Conservation (phyloP, 2,797 vertebrate genomes). For the Semaprochilodus insignis region DNA sequence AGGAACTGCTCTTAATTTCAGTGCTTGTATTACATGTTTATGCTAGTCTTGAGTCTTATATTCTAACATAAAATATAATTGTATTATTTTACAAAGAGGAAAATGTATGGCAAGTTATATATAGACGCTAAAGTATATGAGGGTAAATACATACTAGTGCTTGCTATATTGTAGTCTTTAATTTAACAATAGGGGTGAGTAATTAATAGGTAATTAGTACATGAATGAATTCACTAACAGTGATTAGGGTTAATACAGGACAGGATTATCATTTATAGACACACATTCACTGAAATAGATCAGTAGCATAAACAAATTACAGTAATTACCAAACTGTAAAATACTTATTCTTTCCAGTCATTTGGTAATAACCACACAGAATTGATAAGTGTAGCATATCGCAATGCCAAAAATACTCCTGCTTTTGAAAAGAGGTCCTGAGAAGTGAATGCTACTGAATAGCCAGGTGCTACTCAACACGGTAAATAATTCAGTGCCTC, state of each 20-base stretch:
- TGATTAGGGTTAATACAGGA: neutral
- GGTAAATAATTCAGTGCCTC: slow-evolving; percentile 55
- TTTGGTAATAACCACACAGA: neutral
- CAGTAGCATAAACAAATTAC: neutral
- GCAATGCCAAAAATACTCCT: neutral
- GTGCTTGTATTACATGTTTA: slow-evolving; percentile 47
- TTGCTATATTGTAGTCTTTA: neutral
- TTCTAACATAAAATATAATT: no score
- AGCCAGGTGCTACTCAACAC: slow-evolving; percentile 23
- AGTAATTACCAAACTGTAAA: neutral
- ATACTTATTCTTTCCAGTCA: neutral
- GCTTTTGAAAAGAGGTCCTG: neutral
- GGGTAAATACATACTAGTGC: neutral
- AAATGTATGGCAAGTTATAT: neutral
- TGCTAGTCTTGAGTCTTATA: neutral
- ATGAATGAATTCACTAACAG: neutral
- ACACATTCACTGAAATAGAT: neutral
- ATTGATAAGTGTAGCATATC: neutral
- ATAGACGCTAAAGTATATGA: no score
- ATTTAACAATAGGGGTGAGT: neutral
- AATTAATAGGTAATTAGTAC: neutral
- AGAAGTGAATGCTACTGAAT: slow-evolving; percentile 8
- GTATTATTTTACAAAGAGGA: neutral
- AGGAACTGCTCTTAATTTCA: slow-evolving; percentile 64
- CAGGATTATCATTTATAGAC: neutral